Evolutionary conservation across 1,140 invertebrate genomes (phyloP), one percentile per base, ranked within the genome.

Genomic region (Homalodisca vitripennis): DNA sequence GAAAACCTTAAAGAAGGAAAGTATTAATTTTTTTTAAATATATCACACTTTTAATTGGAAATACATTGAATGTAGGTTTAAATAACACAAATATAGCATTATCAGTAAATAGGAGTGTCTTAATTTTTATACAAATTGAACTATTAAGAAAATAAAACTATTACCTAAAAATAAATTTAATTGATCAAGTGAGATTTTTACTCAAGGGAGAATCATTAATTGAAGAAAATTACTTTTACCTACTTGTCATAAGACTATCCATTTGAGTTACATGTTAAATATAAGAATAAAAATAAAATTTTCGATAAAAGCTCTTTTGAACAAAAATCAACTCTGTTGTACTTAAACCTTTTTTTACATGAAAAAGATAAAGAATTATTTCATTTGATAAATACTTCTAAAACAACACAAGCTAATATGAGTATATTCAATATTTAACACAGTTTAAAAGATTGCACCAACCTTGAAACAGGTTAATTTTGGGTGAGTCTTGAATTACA

Each of bases 401-500:
- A n/a, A n/a, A n/a, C n/a, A n/a, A n/a, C n/a, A n/a, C n/a, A n/a
- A n/a, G n/a, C n/a, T n/a, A n/a, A n/a, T n/a, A n/a, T n/a, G n/a
- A n/a, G n/a, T n/a, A n/a, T n/a, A n/a, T n/a, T 41, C 17, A 17
- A 41, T 6, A 41, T 41, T 17, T 41, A 10, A 17, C 34, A 41
- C n/a, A 41, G 6, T 41, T 17, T 41, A 41, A 17, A 10, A 41
- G 17, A 41, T 17, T 41, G 41, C 13, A 22, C 12, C 29, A 27
- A 34, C 32, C 12, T 34, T 34, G 22, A 34, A 34, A 2, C 17
- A 34, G 22, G 17, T 14, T 27, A 41, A 66, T n/a, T 55, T 22
- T 55, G 20, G 10, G 10, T 55, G 17, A 12, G n/a, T n/a, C n/a
- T n/a, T n/a, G n/a, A n/a, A n/a, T 55, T 55, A 86, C 83, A 69